Percentiles rank a stretch among this genome's conserved stretches.
phyloP scores from a whole-genome alignment of 1,140 invertebrate genomes.

The Brachionus angularis region DNA sequence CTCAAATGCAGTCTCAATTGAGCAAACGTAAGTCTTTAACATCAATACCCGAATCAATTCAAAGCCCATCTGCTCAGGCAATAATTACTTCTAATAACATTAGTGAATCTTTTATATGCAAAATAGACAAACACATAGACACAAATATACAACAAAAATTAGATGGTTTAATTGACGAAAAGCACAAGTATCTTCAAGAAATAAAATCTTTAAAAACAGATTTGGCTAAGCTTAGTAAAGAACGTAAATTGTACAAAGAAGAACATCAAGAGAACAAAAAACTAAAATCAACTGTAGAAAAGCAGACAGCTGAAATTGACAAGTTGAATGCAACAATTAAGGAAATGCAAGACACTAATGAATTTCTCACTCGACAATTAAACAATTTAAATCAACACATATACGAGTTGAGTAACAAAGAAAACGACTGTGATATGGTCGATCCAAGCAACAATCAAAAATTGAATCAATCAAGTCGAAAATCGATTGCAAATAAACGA shows the following conservation, averaged over 20 bases:
- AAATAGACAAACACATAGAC: too few species aligned
- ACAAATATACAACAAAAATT: too few species aligned
- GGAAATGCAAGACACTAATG: constrained; percentile 37
- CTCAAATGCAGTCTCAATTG: too few species aligned
- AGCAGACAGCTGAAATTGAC: not conserved
- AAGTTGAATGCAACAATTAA: constrained; percentile 4
- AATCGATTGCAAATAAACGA: not conserved
- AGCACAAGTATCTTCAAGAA: not conserved
- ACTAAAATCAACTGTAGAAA: constrained; percentile 7
- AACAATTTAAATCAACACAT: constrained; percentile 28
- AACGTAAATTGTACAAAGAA: constrained; percentile 29
- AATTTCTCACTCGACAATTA: constrained; percentile 6
- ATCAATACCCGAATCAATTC: too few species aligned
- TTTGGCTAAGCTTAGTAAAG: constrained; percentile 4
- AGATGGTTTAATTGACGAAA: not conserved
- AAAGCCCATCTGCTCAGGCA: too few species aligned
- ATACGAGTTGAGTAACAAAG: constrained; percentile 32
- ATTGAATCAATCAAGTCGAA: too few species aligned
- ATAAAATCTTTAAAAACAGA: not conserved
- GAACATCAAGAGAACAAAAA: constrained; percentile 21
- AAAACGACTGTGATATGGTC: constrained; percentile 21
- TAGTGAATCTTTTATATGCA: too few species aligned
- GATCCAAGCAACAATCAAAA: too few species aligned
- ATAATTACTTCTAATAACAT: too few species aligned
- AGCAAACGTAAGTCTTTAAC: too few species aligned